Percentiles rank a stretch among this genome's conserved stretches.
Evolutionary conservation across 2,888 invertebrate species (phyloP).

Genomic region (Phorcus lineatus): DNA sequence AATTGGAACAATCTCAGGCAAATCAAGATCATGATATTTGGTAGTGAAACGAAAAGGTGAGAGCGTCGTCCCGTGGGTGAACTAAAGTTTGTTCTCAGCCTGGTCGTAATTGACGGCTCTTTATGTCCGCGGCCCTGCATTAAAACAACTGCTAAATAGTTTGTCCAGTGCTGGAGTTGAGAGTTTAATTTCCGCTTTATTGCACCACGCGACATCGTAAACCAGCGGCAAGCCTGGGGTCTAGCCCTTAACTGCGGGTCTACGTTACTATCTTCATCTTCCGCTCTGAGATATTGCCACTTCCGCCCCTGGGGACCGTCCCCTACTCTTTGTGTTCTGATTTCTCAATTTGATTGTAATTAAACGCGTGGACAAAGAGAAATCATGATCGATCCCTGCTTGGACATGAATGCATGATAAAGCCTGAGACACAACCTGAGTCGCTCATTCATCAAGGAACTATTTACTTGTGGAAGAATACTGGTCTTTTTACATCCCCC

Average conservation of each 20-base stretch:
- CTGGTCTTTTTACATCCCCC: conserved; percentile 16
- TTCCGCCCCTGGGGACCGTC: conserved; percentile 25
- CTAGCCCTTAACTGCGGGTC: conserved; percentile 28
- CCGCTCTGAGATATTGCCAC: not conserved
- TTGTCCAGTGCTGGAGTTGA: conserved; percentile 15
- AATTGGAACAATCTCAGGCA: not conserved
- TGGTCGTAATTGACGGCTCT: conserved; percentile 15
- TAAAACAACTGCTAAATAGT: conserved; percentile 30
- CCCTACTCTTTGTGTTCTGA: conserved; percentile 33
- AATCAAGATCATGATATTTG: not conserved
- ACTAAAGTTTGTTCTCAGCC: not conserved
- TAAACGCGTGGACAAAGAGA: conserved; percentile 34
- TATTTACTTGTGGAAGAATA: conserved; percentile 4
- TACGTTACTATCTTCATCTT: conserved; percentile 33
- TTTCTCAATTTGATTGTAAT: conserved; percentile 36
- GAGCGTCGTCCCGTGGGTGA: not conserved
- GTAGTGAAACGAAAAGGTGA: not conserved
- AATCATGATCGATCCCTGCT: conserved; percentile 33
- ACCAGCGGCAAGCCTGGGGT: not conserved
- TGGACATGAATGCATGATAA: conserved; percentile 29
- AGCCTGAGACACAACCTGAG: conserved; percentile 19
- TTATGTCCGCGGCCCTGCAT: conserved; percentile 25
- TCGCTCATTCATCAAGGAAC: not conserved
- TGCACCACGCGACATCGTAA: conserved; percentile 16
- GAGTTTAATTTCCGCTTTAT: conserved; percentile 28